Evolutionary conservation across 1,140 invertebrate genomes (phyloP).

Genomic region (Muscidifurax raptorellus): DNA sequence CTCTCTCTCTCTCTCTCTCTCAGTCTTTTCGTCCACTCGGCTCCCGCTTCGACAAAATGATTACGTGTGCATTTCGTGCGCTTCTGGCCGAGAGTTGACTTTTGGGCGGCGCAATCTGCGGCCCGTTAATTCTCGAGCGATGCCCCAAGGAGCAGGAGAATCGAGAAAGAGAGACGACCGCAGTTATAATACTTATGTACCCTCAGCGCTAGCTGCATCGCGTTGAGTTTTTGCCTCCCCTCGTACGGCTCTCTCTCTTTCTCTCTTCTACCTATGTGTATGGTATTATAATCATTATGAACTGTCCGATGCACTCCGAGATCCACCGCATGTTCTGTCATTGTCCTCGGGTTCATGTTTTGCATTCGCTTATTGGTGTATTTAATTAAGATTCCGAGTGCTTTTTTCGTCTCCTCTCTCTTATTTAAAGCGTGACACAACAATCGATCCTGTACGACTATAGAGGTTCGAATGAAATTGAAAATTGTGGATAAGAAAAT

Average conservation of each 20-base stretch:
- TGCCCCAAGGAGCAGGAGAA: background rate
- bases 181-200: background rate
- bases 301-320: background rate
- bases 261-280: background rate
- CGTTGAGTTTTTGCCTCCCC: conserved; percentile 50
- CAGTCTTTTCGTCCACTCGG: background rate
- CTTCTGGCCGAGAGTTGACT: background rate
- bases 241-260: background rate
- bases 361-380: background rate
- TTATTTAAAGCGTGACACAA: background rate
- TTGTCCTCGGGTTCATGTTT: background rate
- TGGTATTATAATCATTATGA: background rate
- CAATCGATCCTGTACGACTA: background rate
- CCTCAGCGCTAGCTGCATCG: background rate
- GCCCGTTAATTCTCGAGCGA: background rate
- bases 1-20: background rate
- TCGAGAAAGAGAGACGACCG: background rate
- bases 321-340: background rate
- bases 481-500: background rate
- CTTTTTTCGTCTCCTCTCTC: background rate
- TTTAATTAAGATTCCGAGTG: background rate
- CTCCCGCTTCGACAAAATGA: background rate
- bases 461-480: background rate
- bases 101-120: background rate
- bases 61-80: background rate